Evolutionary conservation across 1,140 invertebrate genomes (phyloP).

Genomic region (Cotesia vestalis): DNA sequence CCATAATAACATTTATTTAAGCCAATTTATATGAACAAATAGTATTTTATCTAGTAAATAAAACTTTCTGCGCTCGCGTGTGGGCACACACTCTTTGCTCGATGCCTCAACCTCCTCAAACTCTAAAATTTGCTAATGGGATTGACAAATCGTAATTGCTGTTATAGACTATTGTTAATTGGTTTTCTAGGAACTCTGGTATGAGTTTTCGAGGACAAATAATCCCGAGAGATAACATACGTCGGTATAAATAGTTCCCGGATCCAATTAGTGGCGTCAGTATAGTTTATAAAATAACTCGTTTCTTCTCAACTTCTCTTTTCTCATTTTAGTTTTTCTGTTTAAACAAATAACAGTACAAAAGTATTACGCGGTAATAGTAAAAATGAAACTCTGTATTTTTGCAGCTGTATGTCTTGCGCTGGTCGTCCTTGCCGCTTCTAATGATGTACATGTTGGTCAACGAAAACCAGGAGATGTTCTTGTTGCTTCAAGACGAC

Average conservation of each 20-base stretch:
- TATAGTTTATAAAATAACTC: not conserved
- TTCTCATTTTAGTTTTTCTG: not conserved
- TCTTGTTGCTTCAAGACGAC: conserved; percentile 15
- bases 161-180: not conserved
- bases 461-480: conserved; percentile 33
- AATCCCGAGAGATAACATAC: conserved; percentile 4
- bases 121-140: no score
- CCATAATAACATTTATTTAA: no score
- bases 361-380: not conserved
- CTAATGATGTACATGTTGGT: conserved; percentile 39
- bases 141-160: not conserved
- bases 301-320: no score
- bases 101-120: no score
- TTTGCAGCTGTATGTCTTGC: conserved; percentile 38
- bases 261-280: conserved; percentile 18
- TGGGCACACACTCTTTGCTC: no score
- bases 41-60: no score
- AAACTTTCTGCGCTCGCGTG: no score
- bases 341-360: not conserved
- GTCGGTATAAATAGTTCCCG: conserved; percentile 24
- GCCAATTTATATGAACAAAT: no score
- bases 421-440: conserved; percentile 23
- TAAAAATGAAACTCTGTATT: conserved; percentile 37
- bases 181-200: conserved; percentile 6
- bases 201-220: not conserved